A percentile compares a stretch with the other conserved stretches of the same genome.
Evolutionary conservation across 2,113 vertebrate genomes (phyloP).

Genomic region (Hydrolagus affinis): DNA sequence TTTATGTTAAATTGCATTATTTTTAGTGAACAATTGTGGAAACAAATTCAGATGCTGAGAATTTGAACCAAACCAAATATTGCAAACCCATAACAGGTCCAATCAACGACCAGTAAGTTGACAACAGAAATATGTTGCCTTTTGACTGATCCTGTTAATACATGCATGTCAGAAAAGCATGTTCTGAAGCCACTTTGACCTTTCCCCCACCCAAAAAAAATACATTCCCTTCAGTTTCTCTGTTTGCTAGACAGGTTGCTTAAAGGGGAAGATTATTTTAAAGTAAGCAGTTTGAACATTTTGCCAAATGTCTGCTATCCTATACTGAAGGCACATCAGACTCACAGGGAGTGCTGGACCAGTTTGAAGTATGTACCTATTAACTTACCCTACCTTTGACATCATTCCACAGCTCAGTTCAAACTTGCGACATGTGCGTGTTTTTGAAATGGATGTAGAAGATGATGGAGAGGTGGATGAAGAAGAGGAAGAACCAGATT

Average conservation of each 20-base stretch:
- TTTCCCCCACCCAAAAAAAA: too few species aligned
- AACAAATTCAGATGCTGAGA: too few species aligned
- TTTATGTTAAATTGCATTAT: too few species aligned
- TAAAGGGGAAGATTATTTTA: background rate
- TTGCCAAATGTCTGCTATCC: background rate
- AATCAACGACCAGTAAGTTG: too few species aligned
- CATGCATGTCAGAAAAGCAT: too few species aligned
- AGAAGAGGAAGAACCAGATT: slow-evolving; percentile 68
- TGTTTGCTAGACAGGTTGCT: background rate
- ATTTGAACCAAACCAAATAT: too few species aligned
- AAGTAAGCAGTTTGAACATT: background rate
- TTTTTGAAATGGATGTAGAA: slow-evolving; percentile 97
- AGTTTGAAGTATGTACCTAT: background rate
- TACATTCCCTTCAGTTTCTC: too few species aligned
- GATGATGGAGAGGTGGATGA: slow-evolving; percentile 80
- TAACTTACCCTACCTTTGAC: background rate
- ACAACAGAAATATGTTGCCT: background rate
- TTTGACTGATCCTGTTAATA: background rate
- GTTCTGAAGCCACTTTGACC: too few species aligned
- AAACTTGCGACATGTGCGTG: slow-evolving; percentile 83
- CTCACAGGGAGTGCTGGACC: background rate
- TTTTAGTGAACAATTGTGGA: too few species aligned
- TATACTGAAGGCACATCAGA: background rate
- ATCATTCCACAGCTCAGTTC: slow-evolving; percentile 67
- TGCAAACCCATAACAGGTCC: too few species aligned